Percentiles rank a stretch among this genome's conserved stretches.
Evolutionary conservation across 2,888 invertebrate species (phyloP).

Genomic region (Diadromus collaris): DNA sequence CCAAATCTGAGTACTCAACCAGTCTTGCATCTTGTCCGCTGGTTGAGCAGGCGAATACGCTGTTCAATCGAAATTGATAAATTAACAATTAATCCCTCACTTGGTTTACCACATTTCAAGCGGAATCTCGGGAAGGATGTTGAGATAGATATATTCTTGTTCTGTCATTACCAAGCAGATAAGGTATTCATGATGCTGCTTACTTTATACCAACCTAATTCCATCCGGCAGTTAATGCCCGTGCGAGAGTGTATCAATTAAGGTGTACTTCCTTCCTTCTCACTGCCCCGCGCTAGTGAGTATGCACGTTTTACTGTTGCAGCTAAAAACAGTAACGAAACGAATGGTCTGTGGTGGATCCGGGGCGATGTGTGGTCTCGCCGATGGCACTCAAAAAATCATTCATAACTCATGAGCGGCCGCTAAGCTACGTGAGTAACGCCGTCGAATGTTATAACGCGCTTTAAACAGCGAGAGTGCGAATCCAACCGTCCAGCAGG

Average conservation of each 20-base stretch:
- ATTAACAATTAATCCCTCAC: neutral
- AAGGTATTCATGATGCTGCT: too few species aligned
- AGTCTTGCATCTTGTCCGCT: slow-evolving; percentile 58
- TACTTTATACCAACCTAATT: neutral
- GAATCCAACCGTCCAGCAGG: neutral
- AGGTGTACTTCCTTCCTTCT: too few species aligned
- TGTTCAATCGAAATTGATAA: neutral
- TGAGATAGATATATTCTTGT: too few species aligned
- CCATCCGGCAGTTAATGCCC: neutral
- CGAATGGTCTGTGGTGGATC: slow-evolving; percentile 25
- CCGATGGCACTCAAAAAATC: slow-evolving; percentile 60
- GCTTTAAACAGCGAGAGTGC: slow-evolving; percentile 58
- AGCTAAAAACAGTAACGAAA: neutral
- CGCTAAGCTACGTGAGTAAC: slow-evolving; percentile 35
- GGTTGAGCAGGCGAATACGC: neutral
- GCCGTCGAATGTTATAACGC: slow-evolving; percentile 59
- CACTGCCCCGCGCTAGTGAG: neutral
- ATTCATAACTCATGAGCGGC: slow-evolving; percentile 60
- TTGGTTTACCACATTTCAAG: too few species aligned
- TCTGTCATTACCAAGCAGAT: too few species aligned
- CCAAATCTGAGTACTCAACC: slow-evolving; percentile 66
- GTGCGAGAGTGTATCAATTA: neutral
- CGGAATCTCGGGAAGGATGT: too few species aligned
- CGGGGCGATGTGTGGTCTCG: slow-evolving; percentile 13
- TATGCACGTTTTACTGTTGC: neutral